A percentile compares a stretch with the other conserved stretches of the same genome.
These are phyloP conservation scores for Rhinella marina DNA, from an alignment of 2,797 vertebrate species.

Conservation along the genomic window DNA sequence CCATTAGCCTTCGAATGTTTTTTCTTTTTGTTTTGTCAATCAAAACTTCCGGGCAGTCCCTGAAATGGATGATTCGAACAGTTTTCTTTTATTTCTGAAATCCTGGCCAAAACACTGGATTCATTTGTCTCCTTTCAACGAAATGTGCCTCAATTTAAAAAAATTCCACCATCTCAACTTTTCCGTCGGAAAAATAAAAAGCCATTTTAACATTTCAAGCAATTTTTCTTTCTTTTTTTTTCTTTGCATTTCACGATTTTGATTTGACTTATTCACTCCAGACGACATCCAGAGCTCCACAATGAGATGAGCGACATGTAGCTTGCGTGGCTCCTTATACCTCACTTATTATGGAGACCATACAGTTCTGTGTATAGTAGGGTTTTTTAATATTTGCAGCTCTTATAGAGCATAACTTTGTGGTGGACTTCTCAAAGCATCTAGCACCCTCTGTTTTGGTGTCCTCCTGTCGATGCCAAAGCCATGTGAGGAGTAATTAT, in stretches of 20 bases:
- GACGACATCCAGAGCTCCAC: background rate
- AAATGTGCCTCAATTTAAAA: slow-evolving; percentile 57
- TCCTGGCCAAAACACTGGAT: slow-evolving; percentile 39
- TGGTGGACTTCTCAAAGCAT: no score
- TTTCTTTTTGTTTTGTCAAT: slow-evolving; percentile 43
- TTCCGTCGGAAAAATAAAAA: slow-evolving; percentile 22
- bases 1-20: slow-evolving; percentile 18
- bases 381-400: no score
- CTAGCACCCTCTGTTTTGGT: no score
- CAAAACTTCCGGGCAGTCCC: slow-evolving; percentile 29
- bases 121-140: slow-evolving; percentile 58
- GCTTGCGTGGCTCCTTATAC: no score
- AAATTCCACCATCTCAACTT: slow-evolving; percentile 49
- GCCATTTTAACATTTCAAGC: slow-evolving; percentile 7
- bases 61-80: slow-evolving; percentile 56
- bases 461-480: no score
- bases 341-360: no score
- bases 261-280: slow-evolving; percentile 40
- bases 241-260: slow-evolving; percentile 8
- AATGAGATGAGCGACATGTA: background rate
- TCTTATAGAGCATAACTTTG: no score
- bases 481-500: no score
- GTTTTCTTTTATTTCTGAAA: slow-evolving; percentile 48
- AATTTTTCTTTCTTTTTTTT: slow-evolving; percentile 9
- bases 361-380: no score